Evolutionary conservation across 2,797 vertebrate genomes (phyloP), one percentile per base, ranked within the genome.

Genomic region (Oryzias sinensis): DNA sequence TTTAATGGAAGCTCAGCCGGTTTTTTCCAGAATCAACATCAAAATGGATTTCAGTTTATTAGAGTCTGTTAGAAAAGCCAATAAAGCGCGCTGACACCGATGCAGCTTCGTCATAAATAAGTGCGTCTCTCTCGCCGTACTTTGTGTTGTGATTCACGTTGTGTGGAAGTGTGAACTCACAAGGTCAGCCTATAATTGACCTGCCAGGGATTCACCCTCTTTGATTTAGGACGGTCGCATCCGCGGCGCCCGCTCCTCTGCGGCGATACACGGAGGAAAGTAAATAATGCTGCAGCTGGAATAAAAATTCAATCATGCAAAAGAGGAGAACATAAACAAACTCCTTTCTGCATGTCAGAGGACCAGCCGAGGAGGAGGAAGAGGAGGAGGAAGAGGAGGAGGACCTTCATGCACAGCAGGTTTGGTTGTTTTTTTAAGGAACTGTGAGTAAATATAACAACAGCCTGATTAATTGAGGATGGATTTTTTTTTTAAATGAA

Each of bases 161-260:
- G 54, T 45, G 57, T 72, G 68, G 64, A 62, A 65, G 70, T 69
- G 66, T 72, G 68, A 75, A 59, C 71, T 70, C 59, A 59, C 65
- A 80, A 80, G 80, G 80, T 81, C 74, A 42, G 74, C 20, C 60
- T 9, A 70, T 83, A 81, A 79, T 80, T 65, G 69, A 76, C 63
- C 79, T 83, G 84, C 70, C 84, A 82, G 70, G 46, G 65, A 72
- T 63, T 60, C 65, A 41, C 62, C 9, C 56, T 40, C 24, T 50
- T 6, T 77, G 79, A 82, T 81, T 83, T 80, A 81, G 54, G 63
- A n/a, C 49, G 0, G 37, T 14, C 18, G 46, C 56, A 64, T 59
- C 27, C 6, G 59, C 69, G 59, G 65, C 75, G 44, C 51, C 5
- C 25, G 41, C 47, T 55, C 58, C 57, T 57, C 74, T 17, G 54